Conservation (phyloP, 2,113 vertebrate species). For the Gymnarchus niloticus region DNA sequence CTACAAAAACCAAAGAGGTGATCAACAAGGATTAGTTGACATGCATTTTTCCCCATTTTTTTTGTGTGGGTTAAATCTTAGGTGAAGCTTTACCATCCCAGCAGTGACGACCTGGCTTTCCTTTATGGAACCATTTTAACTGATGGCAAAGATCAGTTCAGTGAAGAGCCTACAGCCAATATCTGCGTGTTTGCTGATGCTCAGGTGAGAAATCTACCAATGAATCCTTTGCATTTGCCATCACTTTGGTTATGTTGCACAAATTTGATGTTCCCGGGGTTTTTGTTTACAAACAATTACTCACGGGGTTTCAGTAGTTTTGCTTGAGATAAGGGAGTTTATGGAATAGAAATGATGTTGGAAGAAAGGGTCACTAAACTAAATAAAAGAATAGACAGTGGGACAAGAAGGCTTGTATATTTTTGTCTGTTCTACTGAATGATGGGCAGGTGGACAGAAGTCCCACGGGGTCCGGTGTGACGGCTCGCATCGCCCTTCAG, state of each 20-base stretch:
- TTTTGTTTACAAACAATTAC: neutral
- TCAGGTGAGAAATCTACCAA: slow-evolving; percentile 66
- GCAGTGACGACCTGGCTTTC: slow-evolving; percentile 81
- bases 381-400: neutral
- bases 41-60: slow-evolving; percentile 13
- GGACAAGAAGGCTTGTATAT: neutral
- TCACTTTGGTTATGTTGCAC: neutral
- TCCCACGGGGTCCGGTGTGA: slow-evolving; percentile 88
- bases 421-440: neutral
- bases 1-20: neutral
- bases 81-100: slow-evolving; percentile 82
- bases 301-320: neutral
- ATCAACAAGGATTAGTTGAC: neutral
- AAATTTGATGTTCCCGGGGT: neutral
- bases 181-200: slow-evolving; percentile 91
- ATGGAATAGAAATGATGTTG: neutral
- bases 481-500: slow-evolving; percentile 86
- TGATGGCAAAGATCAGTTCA: slow-evolving; percentile 79
- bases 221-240: neutral
- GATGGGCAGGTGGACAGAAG: slow-evolving; percentile 82
- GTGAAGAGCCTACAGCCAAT: slow-evolving; percentile 76
- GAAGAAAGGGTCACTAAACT: neutral
- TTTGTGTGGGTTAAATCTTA: slow-evolving; percentile 37
- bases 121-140: slow-evolving; percentile 92
- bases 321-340: neutral